These are phyloP conservation scores for Lochmaea crataegi DNA, from an alignment of 2,888 invertebrate genomes.

Conservation along the genomic window DNA sequence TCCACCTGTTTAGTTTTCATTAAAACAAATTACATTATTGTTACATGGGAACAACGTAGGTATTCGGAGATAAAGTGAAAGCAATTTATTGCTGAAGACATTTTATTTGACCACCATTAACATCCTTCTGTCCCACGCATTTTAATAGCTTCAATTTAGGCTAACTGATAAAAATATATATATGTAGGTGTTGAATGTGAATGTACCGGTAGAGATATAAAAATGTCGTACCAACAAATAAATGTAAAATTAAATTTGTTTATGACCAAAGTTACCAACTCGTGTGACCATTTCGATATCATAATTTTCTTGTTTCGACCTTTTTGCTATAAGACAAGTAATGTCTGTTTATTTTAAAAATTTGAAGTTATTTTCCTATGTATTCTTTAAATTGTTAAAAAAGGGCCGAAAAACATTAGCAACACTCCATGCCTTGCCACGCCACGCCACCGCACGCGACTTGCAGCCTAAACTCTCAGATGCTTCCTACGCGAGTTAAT, in stretches of 20 bases:
- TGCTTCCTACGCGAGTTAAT: too few relatives aligned
- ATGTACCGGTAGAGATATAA: neutral
- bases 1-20: neutral
- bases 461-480: too few relatives aligned
- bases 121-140: slow-evolving; percentile 9
- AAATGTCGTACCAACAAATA: neutral
- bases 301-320: too few relatives aligned
- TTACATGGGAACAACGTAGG: neutral
- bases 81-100: slow-evolving; percentile 5
- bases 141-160: slow-evolving; percentile 9
- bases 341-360: too few relatives aligned
- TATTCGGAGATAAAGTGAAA: slow-evolving; percentile 10
- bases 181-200: slow-evolving; percentile 14
- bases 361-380: too few relatives aligned
- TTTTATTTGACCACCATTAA: slow-evolving; percentile 7
- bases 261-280: neutral
- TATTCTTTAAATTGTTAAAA: too few relatives aligned
- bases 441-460: too few relatives aligned
- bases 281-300: neutral
- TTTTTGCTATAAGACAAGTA: too few relatives aligned
- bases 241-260: neutral
- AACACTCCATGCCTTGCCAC: too few relatives aligned
- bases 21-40: neutral
- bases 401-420: too few relatives aligned
- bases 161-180: slow-evolving; percentile 1